Base-by-base conservation (phyloP, 1,140 invertebrate genomes). In the Drosophila mayri region DNA sequence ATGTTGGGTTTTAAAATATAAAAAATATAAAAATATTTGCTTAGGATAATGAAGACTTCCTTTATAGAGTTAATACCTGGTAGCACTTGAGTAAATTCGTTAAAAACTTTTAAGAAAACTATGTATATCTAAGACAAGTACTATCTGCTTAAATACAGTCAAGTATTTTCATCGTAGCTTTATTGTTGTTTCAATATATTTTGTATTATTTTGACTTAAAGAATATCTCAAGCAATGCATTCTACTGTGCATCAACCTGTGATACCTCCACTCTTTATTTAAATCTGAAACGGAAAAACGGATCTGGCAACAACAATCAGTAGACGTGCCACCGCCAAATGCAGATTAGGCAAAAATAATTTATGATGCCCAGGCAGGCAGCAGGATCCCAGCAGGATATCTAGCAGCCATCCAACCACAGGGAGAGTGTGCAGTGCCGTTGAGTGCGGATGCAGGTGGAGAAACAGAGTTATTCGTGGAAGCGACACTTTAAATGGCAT, bases 341-440 rank as follows among this genome's bases (percentile, higher is more conserved):
- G 83, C 83, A 79, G 83, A 86, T 86, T 86, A 79, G 75, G 66
- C 83, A 66, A 66, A 87, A 87, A 79, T 87, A 76, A 86, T 86
- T 86, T 86, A 82, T 79, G 83, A 66, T 72, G 75, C 83, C 52
- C 66, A 64, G 75, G 75, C 62, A 79, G 66, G 75, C 65, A 66
- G 20, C 72, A 50, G 50, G n/a, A 43, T 57, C 37, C 30, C 22
- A 59, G 41, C 25, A 25, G 25, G 22, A 32, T 44, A 25, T 65
- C n/a, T 22, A 22, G 22, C 22, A 22, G 22, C 25, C 25, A 25
- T 4, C 49, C 20, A 16, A 43, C 18, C 47, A 54, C 25, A 11
- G n/a, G 18, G 35, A 18, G 16, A 47, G 41, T n/a, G 16, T 28
- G 14, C 22, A 28, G 61, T 64, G 72, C 63, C 59, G 58, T 44